Base-by-base conservation (phyloP, 64 coral and sea anemone genomes). In the Catalaphyllia jardinei region DNA sequence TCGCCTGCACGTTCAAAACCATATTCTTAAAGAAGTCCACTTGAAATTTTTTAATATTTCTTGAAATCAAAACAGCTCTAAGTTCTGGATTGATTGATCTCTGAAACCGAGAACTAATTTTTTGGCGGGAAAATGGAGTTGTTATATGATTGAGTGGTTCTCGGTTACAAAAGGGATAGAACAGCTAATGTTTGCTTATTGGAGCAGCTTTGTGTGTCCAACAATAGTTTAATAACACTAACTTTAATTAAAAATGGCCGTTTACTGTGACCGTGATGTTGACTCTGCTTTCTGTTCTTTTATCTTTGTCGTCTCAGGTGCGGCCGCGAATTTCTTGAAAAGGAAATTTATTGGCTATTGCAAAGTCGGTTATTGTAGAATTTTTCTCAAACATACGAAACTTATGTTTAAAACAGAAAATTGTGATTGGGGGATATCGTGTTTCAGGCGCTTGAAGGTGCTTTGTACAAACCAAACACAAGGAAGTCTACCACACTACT, bases 141-240 rank as follows among this genome's bases (percentile, higher is more conserved):
- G 62, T 77, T 81, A 29, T 17, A 84, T 76, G 74, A 87, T 75
- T 83, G 88, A 86, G 50, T 29, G 72, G 72, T 74, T 80, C 79
- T 79, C 76, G 29, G 74, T 89, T 46, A 93, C 87, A 91, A 96
- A 96, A 92, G 88, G 80, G 87, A 96, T 85, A 73, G 65, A 74
- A 86, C 42, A 88, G 76, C 78, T 87, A 73, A 61, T 97, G 95
- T 97, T 73, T 93, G 71, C 87, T 87, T 91, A 93, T 97, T 88
- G 88, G 62, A 25, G 60, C 95, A 97, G 95, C 95, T 97, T 97
- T 97, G 88, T 97, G 84, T 97, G 90, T 83, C 79, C 95, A 97
- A 93, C 88, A 97, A 97, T 97, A 97, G 94, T 94, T 97, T 93
- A 97, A 97, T 94, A 97, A 97, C 88, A 97, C 95, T 94, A 87